Conservation (phyloP, 1,140 invertebrate genomes). For the Lepidotrigona ventralis region DNA sequence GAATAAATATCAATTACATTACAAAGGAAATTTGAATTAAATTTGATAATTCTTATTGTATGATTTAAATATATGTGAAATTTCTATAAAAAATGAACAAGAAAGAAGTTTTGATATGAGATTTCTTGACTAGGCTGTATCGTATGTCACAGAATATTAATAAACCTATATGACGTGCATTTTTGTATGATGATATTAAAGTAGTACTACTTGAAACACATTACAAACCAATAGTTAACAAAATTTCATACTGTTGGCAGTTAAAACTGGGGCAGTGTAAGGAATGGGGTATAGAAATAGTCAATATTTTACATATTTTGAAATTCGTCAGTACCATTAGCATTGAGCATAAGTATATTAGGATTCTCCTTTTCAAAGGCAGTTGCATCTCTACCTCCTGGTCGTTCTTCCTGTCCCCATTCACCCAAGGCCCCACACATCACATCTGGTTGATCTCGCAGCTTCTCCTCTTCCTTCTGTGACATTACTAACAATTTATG, state of each 20-base stretch:
- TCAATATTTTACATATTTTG: constrained; percentile 85
- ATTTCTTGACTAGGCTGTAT: constrained; percentile 26
- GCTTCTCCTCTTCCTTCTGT: constrained; percentile 85
- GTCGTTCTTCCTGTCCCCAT: constrained; percentile 86
- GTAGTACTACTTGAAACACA: constrained; percentile 6
- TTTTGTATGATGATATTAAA: neutral
- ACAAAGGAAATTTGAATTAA: neutral
- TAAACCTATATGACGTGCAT: neutral
- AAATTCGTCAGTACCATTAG: constrained; percentile 85
- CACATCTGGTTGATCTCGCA: constrained; percentile 85
- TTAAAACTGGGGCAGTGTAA: constrained; percentile 33
- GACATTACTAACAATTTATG: constrained; percentile 76
- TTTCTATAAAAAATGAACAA: neutral
- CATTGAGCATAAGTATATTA: constrained; percentile 87
- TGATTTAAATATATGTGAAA: neutral
- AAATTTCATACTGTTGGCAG: constrained; percentile 13
- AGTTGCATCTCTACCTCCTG: constrained; percentile 84
- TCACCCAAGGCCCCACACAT: constrained; percentile 84
- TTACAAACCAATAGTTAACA: constrained; percentile 2
- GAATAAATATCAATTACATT: neutral
- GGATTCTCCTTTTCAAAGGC: constrained; percentile 90
- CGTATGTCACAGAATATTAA: neutral
- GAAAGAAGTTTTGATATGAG: constrained; percentile 1
- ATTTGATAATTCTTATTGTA: neutral
- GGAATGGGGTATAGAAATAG: neutral